Percentiles rank a stretch among this genome's conserved stretches.
phyloP scores from a whole-genome alignment of 1,140 invertebrate genomes.

The Portunus trituberculatus region DNA sequence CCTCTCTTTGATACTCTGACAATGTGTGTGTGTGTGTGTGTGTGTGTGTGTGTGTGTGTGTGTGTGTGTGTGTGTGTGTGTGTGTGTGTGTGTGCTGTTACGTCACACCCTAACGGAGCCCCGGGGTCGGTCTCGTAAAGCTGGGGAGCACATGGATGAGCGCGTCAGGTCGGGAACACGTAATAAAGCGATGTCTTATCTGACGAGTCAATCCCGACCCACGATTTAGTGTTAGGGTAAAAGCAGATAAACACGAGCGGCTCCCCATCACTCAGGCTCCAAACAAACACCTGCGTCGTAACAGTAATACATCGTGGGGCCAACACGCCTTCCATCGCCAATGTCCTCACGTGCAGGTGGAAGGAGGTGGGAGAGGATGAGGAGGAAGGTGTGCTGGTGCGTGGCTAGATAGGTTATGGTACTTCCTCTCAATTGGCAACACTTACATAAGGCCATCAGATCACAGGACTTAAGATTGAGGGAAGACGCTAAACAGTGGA shows the following conservation, averaged over 20 bases:
- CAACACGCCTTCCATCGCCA: neutral
- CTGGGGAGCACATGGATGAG: no score
- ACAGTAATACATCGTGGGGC: neutral
- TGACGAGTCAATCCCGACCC: neutral
- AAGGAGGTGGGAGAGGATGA: neutral
- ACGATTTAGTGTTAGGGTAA: neutral
- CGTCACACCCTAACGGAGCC: neutral
- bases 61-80: slow-evolving; percentile 16
- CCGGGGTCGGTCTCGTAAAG: no score
- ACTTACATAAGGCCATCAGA: no score
- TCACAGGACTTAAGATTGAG: no score
- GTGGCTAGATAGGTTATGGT: no score
- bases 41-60: slow-evolving; percentile 20
- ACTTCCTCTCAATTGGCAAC: no score
- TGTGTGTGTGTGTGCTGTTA: slow-evolving; percentile 7
- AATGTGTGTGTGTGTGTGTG: no score
- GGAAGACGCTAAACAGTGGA: no score
- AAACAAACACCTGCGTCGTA: neutral
- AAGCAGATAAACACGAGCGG: neutral
- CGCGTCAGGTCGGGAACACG: neutral
- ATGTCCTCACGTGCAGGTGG: neutral
- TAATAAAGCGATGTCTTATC: neutral
- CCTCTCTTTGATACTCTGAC: no score
- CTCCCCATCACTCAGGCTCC: neutral
- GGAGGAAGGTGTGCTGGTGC: neutral